Base-by-base conservation (phyloP, 37 sponge, comb jelly and placozoan species). In the Eunapius fragilis region DNA sequence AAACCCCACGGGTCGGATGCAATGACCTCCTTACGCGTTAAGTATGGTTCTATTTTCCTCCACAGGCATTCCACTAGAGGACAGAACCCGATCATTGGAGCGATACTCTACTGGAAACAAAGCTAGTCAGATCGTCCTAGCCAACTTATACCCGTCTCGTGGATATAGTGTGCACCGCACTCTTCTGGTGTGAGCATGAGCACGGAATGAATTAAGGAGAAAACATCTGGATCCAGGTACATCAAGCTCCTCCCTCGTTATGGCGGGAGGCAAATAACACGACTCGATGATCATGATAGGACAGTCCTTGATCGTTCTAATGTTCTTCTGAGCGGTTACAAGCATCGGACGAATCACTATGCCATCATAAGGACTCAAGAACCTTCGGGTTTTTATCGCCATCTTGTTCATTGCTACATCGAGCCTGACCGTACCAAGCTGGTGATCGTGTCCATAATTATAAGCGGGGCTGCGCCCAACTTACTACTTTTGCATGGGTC, bases 1-100 rank as follows among this genome's bases (percentile, higher is more conserved):
- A 67, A 86, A 86, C 9, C 86, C 86, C 13, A 86, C 50, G 0
- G 86, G 86, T 14, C 86, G 69, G 19, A 86, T 45, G 25, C 86
- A 58, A 86, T 79, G 30, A 86, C 80, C 77, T 86, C 86, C 31
- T 69, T 77, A n/a, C 86, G 78, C 6, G 86, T 79, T 2, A 86
- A 31, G 19, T 27, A 33, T 0, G 71, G 71, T 31, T 86, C 78
- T 32, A 86, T 48, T 79, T 80, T 79, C 68, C 6, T 70, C 79
- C 77, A 86, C 25, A 86, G 69, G 30, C 38, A 34, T 17, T 86
- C 86, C 47, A 78, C 86, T 69, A 86, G 36, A 0, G 27, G 86
- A 68, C 45, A 86, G 79, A 12, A 86, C 72, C 12, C 86, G 77
- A 9, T 86, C 86, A 28, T 86, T 86, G 71, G 36, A 36, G 26